A percentile compares a stretch with the other conserved stretches of the same genome.
These are phyloP conservation scores for Pantherophis alleghaniensis DNA, from an alignment of 2,797 vertebrate genomes.

Conservation along the genomic window DNA sequence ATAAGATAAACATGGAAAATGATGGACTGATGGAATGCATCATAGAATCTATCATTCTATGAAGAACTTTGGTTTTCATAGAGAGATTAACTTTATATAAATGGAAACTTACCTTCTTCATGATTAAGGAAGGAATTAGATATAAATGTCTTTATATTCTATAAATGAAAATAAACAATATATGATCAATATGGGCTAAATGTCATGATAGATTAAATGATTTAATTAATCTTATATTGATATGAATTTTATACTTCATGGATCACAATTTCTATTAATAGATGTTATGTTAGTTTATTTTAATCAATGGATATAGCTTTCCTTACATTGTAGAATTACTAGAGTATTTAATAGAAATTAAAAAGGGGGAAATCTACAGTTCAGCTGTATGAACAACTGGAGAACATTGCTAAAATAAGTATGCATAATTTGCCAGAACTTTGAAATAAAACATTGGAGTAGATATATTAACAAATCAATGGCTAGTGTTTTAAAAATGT, in stretches of 20 bases:
- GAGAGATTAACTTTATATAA: background rate
- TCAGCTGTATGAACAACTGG: background rate
- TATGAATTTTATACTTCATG: background rate
- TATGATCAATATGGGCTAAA: background rate
- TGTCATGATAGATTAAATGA: background rate
- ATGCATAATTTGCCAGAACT: background rate
- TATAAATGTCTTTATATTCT: background rate
- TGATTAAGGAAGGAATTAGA: background rate
- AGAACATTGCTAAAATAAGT: background rate
- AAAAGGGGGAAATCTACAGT: background rate
- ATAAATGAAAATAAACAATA: background rate
- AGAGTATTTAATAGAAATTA: background rate
- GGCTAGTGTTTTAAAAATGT: background rate
- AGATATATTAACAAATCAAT: background rate
- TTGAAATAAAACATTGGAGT: background rate
- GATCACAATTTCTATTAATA: background rate
- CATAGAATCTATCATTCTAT: background rate
- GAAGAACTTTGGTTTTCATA: background rate
- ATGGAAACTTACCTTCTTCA: background rate
- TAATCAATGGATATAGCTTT: background rate
- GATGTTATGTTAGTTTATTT: background rate
- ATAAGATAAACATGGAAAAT: background rate
- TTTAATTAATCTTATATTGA: background rate
- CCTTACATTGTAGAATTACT: background rate
- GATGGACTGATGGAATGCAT: background rate